phyloP scores from a whole-genome alignment of 2,113 vertebrate genomes.

The Eublepharis macularius region DNA sequence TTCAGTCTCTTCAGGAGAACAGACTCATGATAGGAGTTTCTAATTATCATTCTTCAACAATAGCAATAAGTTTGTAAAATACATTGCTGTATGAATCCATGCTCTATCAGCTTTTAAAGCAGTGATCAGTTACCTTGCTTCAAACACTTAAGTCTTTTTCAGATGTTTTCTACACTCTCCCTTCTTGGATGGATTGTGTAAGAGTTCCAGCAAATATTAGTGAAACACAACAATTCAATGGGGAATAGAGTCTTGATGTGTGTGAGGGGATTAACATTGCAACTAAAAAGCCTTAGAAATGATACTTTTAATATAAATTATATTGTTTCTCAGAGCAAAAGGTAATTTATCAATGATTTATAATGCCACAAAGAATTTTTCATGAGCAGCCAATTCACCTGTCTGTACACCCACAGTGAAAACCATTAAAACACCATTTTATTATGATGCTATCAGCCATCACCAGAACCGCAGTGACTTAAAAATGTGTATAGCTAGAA shows the following conservation, averaged over 20 bases:
- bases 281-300: constrained; percentile 40
- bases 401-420: constrained; percentile 30
- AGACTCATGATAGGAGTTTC: not conserved
- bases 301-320: constrained; percentile 40
- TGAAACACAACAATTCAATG: constrained; percentile 27
- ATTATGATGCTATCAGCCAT: constrained; percentile 21
- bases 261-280: constrained; percentile 8
- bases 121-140: not conserved
- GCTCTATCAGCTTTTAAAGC: not conserved
- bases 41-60: not conserved
- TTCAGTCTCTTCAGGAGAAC: not conserved
- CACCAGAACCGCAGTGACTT: constrained; percentile 16
- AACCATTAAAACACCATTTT: constrained; percentile 33
- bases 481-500: constrained; percentile 40
- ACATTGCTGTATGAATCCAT: not conserved
- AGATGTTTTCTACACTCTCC: not conserved
- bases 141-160: not conserved
- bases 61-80: not conserved
- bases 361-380: constrained; percentile 41
- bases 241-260: constrained; percentile 28
- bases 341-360: constrained; percentile 13
- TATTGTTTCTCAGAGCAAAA: constrained; percentile 35
- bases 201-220: constrained; percentile 18
- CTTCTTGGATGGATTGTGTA: constrained; percentile 14
- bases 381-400: constrained; percentile 29